These are phyloP conservation scores for Drosophila littoralis DNA, from an alignment of 1,140 invertebrate genomes.

Conservation along the genomic window DNA sequence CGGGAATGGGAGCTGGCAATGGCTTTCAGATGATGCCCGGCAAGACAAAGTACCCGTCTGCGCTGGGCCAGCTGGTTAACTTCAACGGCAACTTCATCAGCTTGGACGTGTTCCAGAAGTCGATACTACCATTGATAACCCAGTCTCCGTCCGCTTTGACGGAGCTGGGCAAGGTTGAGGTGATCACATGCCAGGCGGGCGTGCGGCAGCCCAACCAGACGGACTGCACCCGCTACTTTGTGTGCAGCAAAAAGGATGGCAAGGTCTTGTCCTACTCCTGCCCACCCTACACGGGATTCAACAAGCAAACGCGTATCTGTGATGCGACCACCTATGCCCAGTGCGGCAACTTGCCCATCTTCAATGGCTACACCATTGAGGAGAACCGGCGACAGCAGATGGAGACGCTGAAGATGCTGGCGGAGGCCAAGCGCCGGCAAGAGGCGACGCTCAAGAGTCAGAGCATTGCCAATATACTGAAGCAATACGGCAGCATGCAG, in stretches of 20 bases:
- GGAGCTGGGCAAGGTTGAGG: conserved; percentile 74
- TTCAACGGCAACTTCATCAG: conserved; percentile 82
- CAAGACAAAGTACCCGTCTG: conserved; percentile 35
- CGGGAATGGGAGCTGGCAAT: background rate
- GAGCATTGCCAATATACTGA: conserved; percentile 66
- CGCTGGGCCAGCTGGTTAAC: conserved; percentile 63
- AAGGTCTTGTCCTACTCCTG: conserved; percentile 85
- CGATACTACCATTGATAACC: conserved; percentile 73
- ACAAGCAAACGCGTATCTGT: conserved; percentile 84
- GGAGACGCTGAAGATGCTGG: conserved; percentile 69
- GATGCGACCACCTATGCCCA: conserved; percentile 81
- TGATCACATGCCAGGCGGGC: conserved; percentile 84
- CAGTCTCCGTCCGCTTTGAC: conserved; percentile 35
- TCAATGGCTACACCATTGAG: conserved; percentile 61
- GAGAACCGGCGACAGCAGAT: conserved; percentile 70
- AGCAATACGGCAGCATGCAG: conserved; percentile 62
- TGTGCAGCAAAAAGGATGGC: conserved; percentile 84
- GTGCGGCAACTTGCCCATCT: conserved; percentile 65
- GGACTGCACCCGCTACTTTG: conserved; percentile 85
- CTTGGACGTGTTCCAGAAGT: conserved; percentile 75
- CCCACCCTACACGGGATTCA: conserved; percentile 85
- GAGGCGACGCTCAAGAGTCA: conserved; percentile 74
- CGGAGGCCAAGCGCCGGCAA: conserved; percentile 69
- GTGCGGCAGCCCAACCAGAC: conserved; percentile 85
- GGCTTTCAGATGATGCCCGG: conserved; percentile 17